Percentiles rank a stretch among this genome's conserved stretches.
These are phyloP conservation scores for Exephanes ischioxanthus DNA, from an alignment of 2,888 invertebrate genomes.

Conservation along the genomic window DNA sequence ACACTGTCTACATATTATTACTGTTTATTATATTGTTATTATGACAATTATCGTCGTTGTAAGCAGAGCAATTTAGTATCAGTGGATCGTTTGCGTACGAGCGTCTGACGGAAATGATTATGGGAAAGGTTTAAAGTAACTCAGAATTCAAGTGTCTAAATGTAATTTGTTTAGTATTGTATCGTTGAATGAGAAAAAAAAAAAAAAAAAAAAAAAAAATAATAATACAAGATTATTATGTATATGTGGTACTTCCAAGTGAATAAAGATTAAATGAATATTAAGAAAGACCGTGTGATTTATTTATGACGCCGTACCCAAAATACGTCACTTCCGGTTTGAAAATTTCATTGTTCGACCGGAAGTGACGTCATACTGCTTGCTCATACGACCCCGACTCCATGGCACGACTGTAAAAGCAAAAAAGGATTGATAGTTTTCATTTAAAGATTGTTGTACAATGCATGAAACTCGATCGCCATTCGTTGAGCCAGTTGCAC, in stretches of 20 bases:
- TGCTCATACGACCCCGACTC: too few species aligned
- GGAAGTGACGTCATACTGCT: too few species aligned
- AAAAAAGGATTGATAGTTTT: too few species aligned
- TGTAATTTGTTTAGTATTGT: conserved; percentile 79
- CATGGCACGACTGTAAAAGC: too few species aligned
- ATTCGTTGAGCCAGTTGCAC: too few species aligned
- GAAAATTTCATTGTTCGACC: too few species aligned
- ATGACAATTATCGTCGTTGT: conserved; percentile 53
- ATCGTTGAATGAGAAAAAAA: conserved; percentile 71
- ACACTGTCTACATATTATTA: conserved; percentile 61
- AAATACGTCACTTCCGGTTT: too few species aligned
- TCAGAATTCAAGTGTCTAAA: conserved; percentile 78
- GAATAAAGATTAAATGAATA: conserved; percentile 74
- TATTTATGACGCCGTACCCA: neutral
- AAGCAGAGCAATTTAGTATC: conserved; percentile 42
- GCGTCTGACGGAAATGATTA: neutral
- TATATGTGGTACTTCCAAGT: conserved; percentile 79
- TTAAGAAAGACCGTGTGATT: neutral
- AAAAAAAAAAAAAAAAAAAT: conserved; percentile 19
- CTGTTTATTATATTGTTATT: conserved; percentile 50
- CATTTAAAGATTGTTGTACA: too few species aligned
- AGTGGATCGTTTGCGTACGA: conserved; percentile 12
- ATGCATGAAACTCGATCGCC: too few species aligned
- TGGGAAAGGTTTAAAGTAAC: conserved; percentile 40
- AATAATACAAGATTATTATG: conserved; percentile 73